Base-by-base conservation (phyloP, 1,140 invertebrate genomes). In the Philotrypesis tridentata region DNA sequence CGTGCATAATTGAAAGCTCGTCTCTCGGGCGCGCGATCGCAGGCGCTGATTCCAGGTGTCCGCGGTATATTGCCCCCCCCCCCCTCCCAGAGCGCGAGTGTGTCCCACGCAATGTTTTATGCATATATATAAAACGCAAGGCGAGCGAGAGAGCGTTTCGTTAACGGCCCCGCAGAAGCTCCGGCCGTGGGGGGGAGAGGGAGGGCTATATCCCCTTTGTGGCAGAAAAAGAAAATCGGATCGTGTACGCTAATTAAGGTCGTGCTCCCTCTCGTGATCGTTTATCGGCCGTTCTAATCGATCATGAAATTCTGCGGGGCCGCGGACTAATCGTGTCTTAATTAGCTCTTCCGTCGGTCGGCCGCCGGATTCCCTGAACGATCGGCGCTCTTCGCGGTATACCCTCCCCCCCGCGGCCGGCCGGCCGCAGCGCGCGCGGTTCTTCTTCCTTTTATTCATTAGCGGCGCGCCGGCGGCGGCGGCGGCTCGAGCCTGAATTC, bases 181-280 rank as follows among this genome's bases (percentile, higher is more conserved):
- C 11, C 7, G 40, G 23, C 77, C 37, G n/a, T n/a, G n/a, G n/a
- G n/a, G n/a, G n/a, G n/a, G n/a, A n/a, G n/a, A n/a, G n/a, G n/a
- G n/a, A n/a, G n/a, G n/a, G n/a, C n/a, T n/a, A n/a, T n/a, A n/a
- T 72, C 43, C 74, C 61, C 17, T 23, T 23, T 31, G n/a, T 17
- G 43, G 23, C n/a, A 33, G 72, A 83, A 83, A 87, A 89, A 86
- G 85, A 85, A 83, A 85, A 85, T 85, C 82, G 82, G 79, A 82
- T 87, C 86, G 82, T 83, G 84, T 86, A 88, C 85, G 87, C 87
- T 89, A 90, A 89, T 90, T 90, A 89, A 89, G 86, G 87, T 87
- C 84, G 85, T 85, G 86, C 85, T 85, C 84, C 9, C 71, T 31
- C 60, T 8, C 25, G 12, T 76, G 86, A 89, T 89, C 85, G 80